A percentile compares a stretch with the other conserved stretches of the same genome.
Conservation (phyloP, 2,797 vertebrate genomes). For the Pagetopsis macropterus region DNA sequence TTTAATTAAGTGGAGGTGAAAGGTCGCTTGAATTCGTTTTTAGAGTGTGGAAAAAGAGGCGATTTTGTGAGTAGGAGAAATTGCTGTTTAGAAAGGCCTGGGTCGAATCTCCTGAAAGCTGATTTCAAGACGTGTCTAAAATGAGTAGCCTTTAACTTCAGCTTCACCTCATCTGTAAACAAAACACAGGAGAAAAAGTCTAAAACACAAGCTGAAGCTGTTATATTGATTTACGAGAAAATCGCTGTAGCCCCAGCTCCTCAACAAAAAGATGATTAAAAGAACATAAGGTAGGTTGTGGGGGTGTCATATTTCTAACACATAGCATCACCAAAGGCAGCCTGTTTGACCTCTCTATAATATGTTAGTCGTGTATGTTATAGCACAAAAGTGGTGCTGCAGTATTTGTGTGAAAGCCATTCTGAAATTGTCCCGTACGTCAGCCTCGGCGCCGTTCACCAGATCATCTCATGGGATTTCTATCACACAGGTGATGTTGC, state of each 20-base stretch:
- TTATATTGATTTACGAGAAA: slow-evolving; percentile 17
- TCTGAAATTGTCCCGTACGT: slow-evolving; percentile 42
- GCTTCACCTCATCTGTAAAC: slow-evolving; percentile 15
- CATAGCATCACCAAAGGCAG: not conserved
- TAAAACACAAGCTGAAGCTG: not conserved
- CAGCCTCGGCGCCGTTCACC: not conserved
- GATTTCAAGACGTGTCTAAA: slow-evolving; percentile 21
- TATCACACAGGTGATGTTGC: slow-evolving; percentile 38
- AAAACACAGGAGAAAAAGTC: not conserved
- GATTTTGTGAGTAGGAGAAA: not conserved
- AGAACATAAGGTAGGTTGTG: slow-evolving; percentile 4
- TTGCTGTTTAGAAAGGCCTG: not conserved
- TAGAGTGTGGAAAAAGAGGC: not conserved
- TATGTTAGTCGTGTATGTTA: slow-evolving; percentile 21
- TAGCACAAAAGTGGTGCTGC: slow-evolving; percentile 4
- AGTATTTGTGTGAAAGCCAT: slow-evolving; percentile 30
- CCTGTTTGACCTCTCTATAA: slow-evolving; percentile 7
- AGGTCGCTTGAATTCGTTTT: no score
- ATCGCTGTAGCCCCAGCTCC: not conserved
- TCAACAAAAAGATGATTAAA: slow-evolving; percentile 4
- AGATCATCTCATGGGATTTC: slow-evolving; percentile 48
- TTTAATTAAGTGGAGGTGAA: no score
- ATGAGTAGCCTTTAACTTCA: slow-evolving; percentile 14
- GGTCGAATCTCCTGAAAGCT: slow-evolving; percentile 16
- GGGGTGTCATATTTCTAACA: slow-evolving; percentile 7